Evolutionary conservation across 2,113 vertebrate genomes (phyloP).

Genomic region (Thunnus thynnus): DNA sequence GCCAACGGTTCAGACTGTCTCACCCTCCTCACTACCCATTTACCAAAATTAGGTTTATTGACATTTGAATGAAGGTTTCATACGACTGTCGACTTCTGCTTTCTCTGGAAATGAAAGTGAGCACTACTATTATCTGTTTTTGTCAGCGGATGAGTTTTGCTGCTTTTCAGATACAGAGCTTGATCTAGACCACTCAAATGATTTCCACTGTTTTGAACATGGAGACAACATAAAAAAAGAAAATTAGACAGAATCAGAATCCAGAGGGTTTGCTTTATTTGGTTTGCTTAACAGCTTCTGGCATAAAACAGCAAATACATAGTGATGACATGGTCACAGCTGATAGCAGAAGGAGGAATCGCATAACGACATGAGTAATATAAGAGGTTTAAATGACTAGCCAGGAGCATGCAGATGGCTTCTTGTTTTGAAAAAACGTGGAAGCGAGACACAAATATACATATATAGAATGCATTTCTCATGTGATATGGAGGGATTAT

Average conservation of each 20-base stretch:
- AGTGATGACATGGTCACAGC: not conserved
- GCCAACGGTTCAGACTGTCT: not conserved
- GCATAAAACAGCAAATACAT: conserved; percentile 43
- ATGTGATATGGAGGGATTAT: not conserved
- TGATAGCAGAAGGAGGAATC: not conserved
- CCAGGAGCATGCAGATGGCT: conserved; percentile 53
- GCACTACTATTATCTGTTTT: not conserved
- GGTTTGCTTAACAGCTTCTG: conserved; percentile 45
- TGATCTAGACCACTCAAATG: not conserved
- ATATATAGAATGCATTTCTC: conserved; percentile 28
- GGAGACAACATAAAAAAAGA: not conserved
- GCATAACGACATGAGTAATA: not conserved
- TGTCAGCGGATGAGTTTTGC: not conserved
- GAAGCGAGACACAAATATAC: conserved; percentile 53
- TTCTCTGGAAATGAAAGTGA: conserved; percentile 35
- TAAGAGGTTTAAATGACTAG: not conserved
- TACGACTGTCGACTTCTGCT: not conserved
- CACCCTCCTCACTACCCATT: not conserved
- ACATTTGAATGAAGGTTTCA: not conserved
- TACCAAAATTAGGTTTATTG: no score
- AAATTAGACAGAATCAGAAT: conserved; percentile 52
- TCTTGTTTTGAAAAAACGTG: conserved; percentile 15
- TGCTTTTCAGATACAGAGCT: not conserved
- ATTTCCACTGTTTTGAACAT: not conserved
- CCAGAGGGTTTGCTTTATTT: conserved; percentile 80